Percentiles rank a stretch among this genome's conserved stretches.
Evolutionary conservation across 2,888 invertebrate species (phyloP).

Genomic region (Patella pellucida): DNA sequence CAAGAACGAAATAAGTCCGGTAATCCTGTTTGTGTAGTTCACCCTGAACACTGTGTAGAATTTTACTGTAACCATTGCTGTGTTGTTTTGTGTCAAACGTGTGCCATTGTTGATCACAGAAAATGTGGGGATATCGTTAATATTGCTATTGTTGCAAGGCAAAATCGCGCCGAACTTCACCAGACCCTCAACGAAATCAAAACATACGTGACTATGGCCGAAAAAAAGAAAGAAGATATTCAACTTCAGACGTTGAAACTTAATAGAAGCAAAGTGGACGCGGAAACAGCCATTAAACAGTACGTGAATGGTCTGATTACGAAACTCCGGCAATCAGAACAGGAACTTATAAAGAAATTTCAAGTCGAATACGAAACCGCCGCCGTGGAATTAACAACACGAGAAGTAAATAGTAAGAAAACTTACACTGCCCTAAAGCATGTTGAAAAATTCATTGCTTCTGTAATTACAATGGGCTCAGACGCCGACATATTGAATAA

Average conservation of each 20-base stretch:
- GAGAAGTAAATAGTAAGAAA: background rate
- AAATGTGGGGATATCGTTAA: background rate
- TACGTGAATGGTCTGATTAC: background rate
- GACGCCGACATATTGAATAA: slow-evolving; percentile 3
- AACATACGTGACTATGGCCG: background rate
- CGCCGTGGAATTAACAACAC: background rate
- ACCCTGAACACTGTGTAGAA: background rate
- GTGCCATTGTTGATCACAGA: background rate
- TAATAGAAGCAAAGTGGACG: background rate
- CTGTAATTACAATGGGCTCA: slow-evolving; percentile 9
- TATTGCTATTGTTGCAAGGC: background rate
- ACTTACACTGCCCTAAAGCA: slow-evolving; percentile 2
- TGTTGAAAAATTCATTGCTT: slow-evolving; percentile 6
- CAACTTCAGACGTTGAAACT: background rate
- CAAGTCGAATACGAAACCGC: background rate
- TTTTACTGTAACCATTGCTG: slow-evolving; percentile 2
- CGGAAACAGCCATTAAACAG: background rate
- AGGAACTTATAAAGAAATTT: background rate
- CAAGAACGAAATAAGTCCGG: background rate
- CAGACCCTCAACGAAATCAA: background rate
- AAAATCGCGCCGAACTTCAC: background rate
- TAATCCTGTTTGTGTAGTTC: background rate
- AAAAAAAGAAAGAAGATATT: background rate
- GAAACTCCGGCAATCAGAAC: background rate
- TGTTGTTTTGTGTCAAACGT: background rate